Evolutionary conservation across 2,113 vertebrate species (phyloP), one percentile per base, ranked within the genome.

Genomic region (Apaloderma vittatum): DNA sequence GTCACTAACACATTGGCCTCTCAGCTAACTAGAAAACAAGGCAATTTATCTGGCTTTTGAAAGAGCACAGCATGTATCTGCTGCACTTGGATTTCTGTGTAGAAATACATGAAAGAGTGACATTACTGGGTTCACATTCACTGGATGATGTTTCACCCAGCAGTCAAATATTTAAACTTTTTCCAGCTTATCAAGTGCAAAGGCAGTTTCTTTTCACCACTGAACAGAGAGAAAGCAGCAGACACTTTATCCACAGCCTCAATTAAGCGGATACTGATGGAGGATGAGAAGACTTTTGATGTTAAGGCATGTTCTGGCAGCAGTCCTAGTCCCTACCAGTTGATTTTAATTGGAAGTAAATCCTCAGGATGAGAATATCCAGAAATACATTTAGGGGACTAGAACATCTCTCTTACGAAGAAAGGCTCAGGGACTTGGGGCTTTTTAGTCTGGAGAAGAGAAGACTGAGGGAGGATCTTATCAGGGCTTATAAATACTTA

Each of bases 271-370:
- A 84, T 62, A 59, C 51, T 93, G 76, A 62, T 59, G 59, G 61
- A 89, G 52, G 55, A 91, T 70, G 72, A 80, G 65, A 89, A 62
- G 61, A 43, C 24, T 84, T 88, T 43, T 62, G 51, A 78, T 73
- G 68, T 71, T 67, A 87, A 93, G 74, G 36, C 49, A 19, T 91
- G 65, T 87, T 45, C 80, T 95, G 87, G 92, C 90, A 94, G 59
- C 45, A 85, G 52, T 89, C 73, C 85, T 63, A 63, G 84, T 62
- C 48, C 76, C 89, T 73, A 80, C 59, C 68, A 51, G 84, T 27
- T 73, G 82, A 75, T 90, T 88, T 85, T 74, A 87, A 85, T 17
- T 85, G 51, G 85, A 93, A 96, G 85, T 92, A 90, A 88, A 92
- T 71, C 48, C 82, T 51, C 81, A 78, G 61, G 73, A 71, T 22